These are phyloP conservation scores for Lysandra bellargus DNA, from an alignment of 2,888 invertebrate genomes.

Conservation along the genomic window DNA sequence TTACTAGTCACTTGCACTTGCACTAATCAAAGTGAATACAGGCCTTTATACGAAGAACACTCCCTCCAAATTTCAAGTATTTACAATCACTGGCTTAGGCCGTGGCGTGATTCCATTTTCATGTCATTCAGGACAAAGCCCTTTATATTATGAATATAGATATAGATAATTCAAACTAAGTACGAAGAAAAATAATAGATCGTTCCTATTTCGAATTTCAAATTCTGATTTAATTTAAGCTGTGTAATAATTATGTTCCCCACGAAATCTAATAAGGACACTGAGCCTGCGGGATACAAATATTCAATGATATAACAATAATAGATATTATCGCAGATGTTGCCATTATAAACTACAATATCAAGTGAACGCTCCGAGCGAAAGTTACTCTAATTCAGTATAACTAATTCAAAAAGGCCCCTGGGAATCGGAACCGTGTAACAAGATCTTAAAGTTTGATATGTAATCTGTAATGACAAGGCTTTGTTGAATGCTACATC, in stretches of 20 bases:
- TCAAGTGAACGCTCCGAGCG: not conserved
- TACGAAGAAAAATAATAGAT: not conserved
- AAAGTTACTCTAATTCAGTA: conserved; percentile 2
- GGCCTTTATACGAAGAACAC: no score
- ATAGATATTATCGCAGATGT: conserved; percentile 23
- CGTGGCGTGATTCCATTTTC: no score
- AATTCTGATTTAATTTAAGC: not conserved
- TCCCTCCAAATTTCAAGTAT: no score
- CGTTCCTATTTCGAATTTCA: not conserved
- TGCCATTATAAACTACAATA: not conserved
- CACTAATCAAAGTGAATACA: no score
- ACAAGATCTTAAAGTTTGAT: conserved; percentile 29
- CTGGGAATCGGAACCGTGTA: conserved; percentile 24
- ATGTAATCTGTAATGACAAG: conserved; percentile 23
- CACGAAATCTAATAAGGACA: not conserved
- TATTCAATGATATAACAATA: conserved; percentile 16
- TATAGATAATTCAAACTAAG: no score
- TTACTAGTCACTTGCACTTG: no score
- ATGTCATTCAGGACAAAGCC: no score
- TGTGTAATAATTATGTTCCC: not conserved
- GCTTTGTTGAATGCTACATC: not conserved
- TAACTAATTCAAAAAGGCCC: conserved; percentile 25
- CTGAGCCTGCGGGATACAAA: not conserved
- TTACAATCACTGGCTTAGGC: no score
- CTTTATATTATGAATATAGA: no score